Evolutionary conservation across 2,888 invertebrate species (phyloP).

Genomic region (Mechanitis messenoides): DNA sequence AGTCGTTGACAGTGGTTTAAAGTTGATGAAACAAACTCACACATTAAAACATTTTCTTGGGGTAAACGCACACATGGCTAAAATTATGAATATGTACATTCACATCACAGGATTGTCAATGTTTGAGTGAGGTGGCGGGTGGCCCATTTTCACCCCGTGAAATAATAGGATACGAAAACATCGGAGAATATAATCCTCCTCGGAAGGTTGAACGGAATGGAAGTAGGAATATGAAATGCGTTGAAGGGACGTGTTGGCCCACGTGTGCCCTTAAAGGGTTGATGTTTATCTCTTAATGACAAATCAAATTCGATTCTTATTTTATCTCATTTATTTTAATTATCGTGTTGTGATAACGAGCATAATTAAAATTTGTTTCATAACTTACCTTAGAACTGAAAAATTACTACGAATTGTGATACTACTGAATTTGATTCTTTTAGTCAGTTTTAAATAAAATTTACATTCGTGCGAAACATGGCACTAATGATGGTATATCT

Average conservation of each 20-base stretch:
- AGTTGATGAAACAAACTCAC: constrained; percentile 68
- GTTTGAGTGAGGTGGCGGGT: constrained; percentile 66
- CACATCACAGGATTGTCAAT: constrained; percentile 46
- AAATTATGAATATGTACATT: constrained; percentile 34
- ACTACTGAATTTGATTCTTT: no score
- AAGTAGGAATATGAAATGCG: constrained; percentile 74
- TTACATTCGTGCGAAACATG: no score
- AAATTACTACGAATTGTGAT: no score
- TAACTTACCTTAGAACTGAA: neutral
- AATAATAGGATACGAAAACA: constrained; percentile 77
- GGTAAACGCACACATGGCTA: constrained; percentile 43
- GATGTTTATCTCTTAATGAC: constrained; percentile 63
- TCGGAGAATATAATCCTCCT: constrained; percentile 75
- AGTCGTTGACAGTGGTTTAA: constrained; percentile 75
- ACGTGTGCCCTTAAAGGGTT: constrained; percentile 67
- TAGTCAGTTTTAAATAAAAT: no score
- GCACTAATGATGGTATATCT: no score
- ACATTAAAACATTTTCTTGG: constrained; percentile 39
- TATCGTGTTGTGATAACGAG: neutral
- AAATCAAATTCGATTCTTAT: constrained; percentile 62
- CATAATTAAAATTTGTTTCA: neutral
- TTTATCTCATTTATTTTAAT: constrained; percentile 31
- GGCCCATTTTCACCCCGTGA: constrained; percentile 75
- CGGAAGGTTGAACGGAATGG: constrained; percentile 72
- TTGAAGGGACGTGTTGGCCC: constrained; percentile 63